These are phyloP conservation scores for Brenthis daphne DNA, from an alignment of 2,888 invertebrate genomes.

Conservation along the genomic window DNA sequence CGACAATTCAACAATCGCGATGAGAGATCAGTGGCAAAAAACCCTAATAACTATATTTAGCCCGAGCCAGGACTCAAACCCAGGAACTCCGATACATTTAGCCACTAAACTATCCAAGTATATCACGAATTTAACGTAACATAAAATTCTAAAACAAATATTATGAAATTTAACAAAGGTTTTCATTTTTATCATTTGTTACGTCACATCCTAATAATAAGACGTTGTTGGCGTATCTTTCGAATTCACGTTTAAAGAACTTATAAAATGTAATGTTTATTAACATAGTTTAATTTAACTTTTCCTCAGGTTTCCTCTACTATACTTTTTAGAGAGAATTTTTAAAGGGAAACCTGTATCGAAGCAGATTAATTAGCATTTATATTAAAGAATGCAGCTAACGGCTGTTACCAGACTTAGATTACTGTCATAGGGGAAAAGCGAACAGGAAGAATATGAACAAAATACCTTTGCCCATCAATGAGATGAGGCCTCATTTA, in stretches of 20 bases:
- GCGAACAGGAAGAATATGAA: constrained; percentile 13
- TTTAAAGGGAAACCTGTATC: constrained; percentile 14
- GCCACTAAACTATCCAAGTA: too few relatives aligned
- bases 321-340: constrained; percentile 2
- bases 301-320: constrained; percentile 2
- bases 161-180: too few relatives aligned
- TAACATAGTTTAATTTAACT: constrained; percentile 2
- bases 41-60: too few relatives aligned
- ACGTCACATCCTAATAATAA: too few relatives aligned
- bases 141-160: too few relatives aligned
- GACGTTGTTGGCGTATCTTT: too few relatives aligned
- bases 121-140: too few relatives aligned
- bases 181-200: too few relatives aligned
- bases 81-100: too few relatives aligned
- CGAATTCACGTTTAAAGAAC: background rate
- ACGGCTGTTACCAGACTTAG: constrained; percentile 25
- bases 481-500: background rate
- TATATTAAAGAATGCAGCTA: constrained; percentile 26
- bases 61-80: too few relatives aligned
- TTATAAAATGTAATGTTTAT: constrained; percentile 3
- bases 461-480: background rate
- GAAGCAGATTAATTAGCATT: constrained; percentile 30
- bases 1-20: too few relatives aligned
- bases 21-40: too few relatives aligned
- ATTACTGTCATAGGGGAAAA: constrained; percentile 16